A percentile compares a stretch with the other conserved stretches of the same genome.
These are phyloP conservation scores for Phylloscopus trochiloides DNA, from an alignment of 2,113 vertebrate species.

Conservation along the genomic window DNA sequence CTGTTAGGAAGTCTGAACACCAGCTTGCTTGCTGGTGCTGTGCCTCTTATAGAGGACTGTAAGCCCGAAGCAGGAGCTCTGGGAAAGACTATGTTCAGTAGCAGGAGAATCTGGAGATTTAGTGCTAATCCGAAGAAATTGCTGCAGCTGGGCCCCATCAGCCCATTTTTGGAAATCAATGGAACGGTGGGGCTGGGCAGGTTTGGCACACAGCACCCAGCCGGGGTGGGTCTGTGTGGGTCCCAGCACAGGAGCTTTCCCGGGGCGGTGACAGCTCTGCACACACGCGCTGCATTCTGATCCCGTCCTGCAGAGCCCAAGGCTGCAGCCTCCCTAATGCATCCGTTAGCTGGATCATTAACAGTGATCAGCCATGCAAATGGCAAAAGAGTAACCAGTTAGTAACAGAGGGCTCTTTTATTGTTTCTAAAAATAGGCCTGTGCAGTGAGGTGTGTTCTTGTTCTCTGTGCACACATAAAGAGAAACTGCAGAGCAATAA, in stretches of 20 bases:
- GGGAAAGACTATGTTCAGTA: background rate
- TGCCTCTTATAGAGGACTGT: background rate
- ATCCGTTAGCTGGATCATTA: background rate
- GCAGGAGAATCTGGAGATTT: background rate
- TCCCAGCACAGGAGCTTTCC: background rate
- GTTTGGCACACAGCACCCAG: background rate
- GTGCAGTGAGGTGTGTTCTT: background rate
- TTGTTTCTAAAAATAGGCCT: background rate
- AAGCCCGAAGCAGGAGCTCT: background rate
- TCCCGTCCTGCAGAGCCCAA: fast-evolving
- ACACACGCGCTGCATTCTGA: fast-evolving
- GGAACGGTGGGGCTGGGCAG: fast-evolving
- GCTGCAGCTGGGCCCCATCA: background rate
- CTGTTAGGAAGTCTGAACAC: background rate
- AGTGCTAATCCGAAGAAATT: background rate
- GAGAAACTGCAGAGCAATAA: conserved; percentile 51
- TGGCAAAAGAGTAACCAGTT: background rate
- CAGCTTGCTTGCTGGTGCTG: background rate
- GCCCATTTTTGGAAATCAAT: background rate
- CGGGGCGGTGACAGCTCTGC: background rate
- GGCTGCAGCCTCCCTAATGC: background rate
- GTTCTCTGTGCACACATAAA: conserved; percentile 39
- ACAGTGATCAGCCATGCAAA: conserved; percentile 8
- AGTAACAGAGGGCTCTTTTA: conserved; percentile 8
- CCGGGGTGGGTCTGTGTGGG: fast-evolving